A percentile compares a stretch with the other conserved stretches of the same genome.
Conservation (phyloP, 2,113 vertebrate genomes). For the Hemibagrus wyckioides region DNA sequence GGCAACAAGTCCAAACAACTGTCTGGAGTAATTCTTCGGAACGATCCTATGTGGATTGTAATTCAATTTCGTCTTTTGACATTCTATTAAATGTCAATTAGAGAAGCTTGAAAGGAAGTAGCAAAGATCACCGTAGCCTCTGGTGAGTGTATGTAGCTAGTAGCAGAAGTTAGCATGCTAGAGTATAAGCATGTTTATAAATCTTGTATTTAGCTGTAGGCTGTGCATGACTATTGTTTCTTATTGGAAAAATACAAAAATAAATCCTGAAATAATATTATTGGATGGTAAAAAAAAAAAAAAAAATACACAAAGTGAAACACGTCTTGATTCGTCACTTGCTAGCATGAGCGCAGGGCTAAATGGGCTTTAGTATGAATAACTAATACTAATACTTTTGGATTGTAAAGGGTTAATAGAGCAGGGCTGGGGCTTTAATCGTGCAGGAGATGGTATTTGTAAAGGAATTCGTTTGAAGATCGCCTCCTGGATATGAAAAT, state of each 20-base stretch:
- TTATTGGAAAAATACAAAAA: background rate
- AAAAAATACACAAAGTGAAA: too few species aligned
- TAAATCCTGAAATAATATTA: too few species aligned
- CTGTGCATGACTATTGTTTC: background rate
- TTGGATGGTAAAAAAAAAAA: too few species aligned
- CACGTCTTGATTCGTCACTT: background rate
- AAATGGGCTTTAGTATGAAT: background rate
- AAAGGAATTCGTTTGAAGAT: background rate
- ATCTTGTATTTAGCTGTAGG: background rate
- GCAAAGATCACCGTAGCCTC: background rate
- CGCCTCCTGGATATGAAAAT: conserved; percentile 3
- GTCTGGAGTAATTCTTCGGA: background rate
- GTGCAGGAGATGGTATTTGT: background rate
- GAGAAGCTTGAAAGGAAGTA: background rate
- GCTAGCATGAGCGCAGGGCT: background rate
- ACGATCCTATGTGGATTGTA: background rate
- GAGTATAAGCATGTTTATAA: background rate
- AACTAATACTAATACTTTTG: background rate
- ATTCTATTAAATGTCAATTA: too few species aligned
- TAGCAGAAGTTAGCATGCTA: background rate
- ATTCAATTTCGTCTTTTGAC: too few species aligned
- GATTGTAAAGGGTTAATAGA: background rate
- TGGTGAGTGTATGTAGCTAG: background rate
- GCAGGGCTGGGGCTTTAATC: background rate
- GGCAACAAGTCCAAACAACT: background rate